Base-by-base conservation (phyloP, 2,113 vertebrate species). In the Catharus bicknelli region DNA sequence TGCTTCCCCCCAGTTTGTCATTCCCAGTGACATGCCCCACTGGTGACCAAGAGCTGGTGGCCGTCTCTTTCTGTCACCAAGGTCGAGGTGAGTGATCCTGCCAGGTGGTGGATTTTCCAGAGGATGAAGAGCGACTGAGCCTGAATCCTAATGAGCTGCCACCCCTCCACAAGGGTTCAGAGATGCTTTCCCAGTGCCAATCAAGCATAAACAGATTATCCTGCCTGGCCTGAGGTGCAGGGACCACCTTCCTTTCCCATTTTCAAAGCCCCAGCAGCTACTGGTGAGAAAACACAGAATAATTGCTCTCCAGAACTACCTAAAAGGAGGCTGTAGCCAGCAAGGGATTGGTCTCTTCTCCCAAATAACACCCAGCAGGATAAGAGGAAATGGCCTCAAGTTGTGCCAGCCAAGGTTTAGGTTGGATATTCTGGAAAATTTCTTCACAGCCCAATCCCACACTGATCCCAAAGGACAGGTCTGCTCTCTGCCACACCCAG, bases 91-190 rank as follows among this genome's bases (percentile, higher is more conserved):
- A 88, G 30, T 23, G 47, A 54, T 86, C 74, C 85, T 93, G 82
- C 70, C 89, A 83, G 74, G 70, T 85, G 88, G 2, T 73, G 58
- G 22, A 3, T 66, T 85, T 85, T 61, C 32, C 63, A 36, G 76
- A 58, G 59, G 45, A 64, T 61, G 78, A 76, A 54, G 14, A 85
- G 75, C 0, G 0, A 47, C 53, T 0, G 11, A 84, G 50, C 59
- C 72, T 58, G 90, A 74, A 95, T 94, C 67, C 66, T 89, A 85
- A 58, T 63, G 74, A 91, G 78, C 78, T 50, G 17, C 43, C 70
- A 34, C 30, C 40, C 66, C 36, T 45, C 50, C 3, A 2, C 45
- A 38, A 42, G 50, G 32, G 34, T 38, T 91, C 90, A 34, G 45
- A 23, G 16, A 50, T 38, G 62, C 54, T 91, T 85, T 85, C 70